A percentile compares a stretch with the other conserved stretches of the same genome.
Evolutionary conservation across 1,140 invertebrate genomes (phyloP).

Genomic region (Bicyclus anynana): DNA sequence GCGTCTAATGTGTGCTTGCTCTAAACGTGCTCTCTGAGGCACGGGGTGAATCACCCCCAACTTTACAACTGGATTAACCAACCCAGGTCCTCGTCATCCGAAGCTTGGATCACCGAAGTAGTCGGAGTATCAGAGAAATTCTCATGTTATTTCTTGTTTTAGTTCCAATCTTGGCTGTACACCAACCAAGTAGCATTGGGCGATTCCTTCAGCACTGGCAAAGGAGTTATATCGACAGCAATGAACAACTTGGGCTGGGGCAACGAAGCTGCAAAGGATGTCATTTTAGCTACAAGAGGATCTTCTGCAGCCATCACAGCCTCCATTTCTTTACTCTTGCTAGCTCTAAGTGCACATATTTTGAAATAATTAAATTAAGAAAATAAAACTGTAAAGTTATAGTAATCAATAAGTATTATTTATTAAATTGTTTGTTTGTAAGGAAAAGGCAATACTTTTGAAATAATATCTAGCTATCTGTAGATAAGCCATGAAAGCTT

Average conservation of each 20-base stretch:
- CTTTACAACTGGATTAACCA: too few species aligned
- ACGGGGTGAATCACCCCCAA: too few species aligned
- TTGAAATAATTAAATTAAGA: slow-evolving; percentile 8
- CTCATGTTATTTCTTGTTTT: slow-evolving; percentile 21
- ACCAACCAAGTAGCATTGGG: slow-evolving; percentile 41
- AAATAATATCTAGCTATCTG: too few species aligned
- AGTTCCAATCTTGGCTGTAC: slow-evolving; percentile 63
- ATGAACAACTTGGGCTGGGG: slow-evolving; percentile 54
- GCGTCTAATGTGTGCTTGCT: too few species aligned
- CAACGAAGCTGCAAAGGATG: slow-evolving; percentile 36
- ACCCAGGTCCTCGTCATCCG: too few species aligned
- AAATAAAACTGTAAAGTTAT: neutral
- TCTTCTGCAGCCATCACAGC: slow-evolving; percentile 36
- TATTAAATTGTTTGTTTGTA: too few species aligned
- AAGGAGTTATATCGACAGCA: slow-evolving; percentile 33
- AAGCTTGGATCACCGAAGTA: too few species aligned
- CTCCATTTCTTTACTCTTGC: slow-evolving; percentile 38
- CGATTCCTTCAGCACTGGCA: slow-evolving; percentile 34
- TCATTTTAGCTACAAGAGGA: slow-evolving; percentile 30
- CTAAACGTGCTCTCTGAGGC: too few species aligned
- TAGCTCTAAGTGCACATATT: slow-evolving; percentile 29
- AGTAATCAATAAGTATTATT: neutral
- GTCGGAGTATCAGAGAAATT: too few species aligned
- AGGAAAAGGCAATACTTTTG: too few species aligned
- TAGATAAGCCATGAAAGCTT: too few species aligned